phyloP scores from a whole-genome alignment of 2,113 vertebrate species.

The Podarcis raffonei region DNA sequence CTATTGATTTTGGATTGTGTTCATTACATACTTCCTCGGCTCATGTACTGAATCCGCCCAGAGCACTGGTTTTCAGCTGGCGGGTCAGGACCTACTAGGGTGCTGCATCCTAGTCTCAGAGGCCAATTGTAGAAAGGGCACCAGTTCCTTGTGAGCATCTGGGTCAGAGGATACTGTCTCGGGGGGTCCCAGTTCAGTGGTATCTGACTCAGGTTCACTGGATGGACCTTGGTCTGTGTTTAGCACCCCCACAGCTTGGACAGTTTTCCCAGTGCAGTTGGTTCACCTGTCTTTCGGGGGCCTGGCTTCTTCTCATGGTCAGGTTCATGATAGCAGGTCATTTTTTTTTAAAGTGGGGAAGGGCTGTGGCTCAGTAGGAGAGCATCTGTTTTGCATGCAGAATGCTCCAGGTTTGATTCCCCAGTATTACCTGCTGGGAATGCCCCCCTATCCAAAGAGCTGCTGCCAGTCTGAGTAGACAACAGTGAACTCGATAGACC shows the following conservation, averaged over 20 bases:
- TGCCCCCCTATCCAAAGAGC: too few species aligned
- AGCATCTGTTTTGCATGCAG: too few species aligned
- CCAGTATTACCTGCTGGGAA: too few species aligned
- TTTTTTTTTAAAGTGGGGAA: too few species aligned
- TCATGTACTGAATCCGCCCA: constrained; percentile 48
- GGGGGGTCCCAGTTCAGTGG: neutral
- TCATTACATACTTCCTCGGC: constrained; percentile 71
- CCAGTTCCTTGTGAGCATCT: too few species aligned
- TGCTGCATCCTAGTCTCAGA: neutral
- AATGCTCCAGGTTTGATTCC: too few species aligned
- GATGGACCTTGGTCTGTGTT: neutral
- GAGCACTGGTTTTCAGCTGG: neutral
- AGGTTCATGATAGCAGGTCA: too few species aligned
- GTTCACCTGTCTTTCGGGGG: neutral
- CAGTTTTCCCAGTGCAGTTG: neutral
- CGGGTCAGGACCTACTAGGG: neutral
- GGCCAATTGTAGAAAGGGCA: neutral
- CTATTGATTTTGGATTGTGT: constrained; percentile 80
- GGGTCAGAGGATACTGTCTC: neutral
- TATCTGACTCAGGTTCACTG: neutral
- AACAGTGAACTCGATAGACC: too few species aligned
- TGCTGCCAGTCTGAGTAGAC: too few species aligned
- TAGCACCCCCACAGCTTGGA: neutral
- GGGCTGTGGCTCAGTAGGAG: too few species aligned
- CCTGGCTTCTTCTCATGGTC: neutral